Percentiles rank a stretch among this genome's conserved stretches.
Conservation (phyloP, 2,113 vertebrate species). For the Tragulus kanchil region DNA sequence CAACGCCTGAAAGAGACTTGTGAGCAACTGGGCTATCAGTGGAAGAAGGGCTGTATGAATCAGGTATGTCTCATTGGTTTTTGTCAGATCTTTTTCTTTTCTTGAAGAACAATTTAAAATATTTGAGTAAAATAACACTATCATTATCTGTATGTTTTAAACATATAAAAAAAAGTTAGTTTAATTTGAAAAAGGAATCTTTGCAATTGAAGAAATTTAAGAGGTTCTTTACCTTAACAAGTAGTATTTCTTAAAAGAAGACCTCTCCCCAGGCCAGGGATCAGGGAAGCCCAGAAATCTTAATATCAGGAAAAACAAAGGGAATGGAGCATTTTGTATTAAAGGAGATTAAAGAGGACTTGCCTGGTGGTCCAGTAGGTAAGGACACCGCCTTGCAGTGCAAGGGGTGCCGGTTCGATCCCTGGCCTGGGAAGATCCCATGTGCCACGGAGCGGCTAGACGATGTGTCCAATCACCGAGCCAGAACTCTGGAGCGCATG, state of each 20-base stretch:
- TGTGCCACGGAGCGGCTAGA: too few species aligned
- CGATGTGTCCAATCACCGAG: too few species aligned
- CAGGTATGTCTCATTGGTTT: conserved; percentile 87
- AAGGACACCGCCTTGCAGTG: too few species aligned
- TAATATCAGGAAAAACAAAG: not conserved
- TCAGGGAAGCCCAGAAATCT: not conserved
- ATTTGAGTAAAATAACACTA: not conserved
- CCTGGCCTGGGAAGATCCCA: too few species aligned
- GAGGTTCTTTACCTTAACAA: not conserved
- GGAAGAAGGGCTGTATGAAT: conserved; percentile 94
- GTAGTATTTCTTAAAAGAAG: not conserved
- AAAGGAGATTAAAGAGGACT: not conserved
- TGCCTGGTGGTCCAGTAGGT: too few species aligned
- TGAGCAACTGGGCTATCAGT: conserved; percentile 92
- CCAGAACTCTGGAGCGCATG: too few species aligned
- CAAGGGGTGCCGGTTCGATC: too few species aligned
- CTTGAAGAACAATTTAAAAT: conserved; percentile 22
- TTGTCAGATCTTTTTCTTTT: conserved; percentile 11
- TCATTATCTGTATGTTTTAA: not conserved
- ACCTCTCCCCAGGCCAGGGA: not conserved
- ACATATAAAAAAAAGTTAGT: not conserved
- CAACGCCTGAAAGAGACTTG: conserved; percentile 91
- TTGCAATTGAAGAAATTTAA: conserved; percentile 16
- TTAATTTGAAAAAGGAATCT: conserved; percentile 55
- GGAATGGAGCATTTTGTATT: not conserved